These are phyloP conservation scores for Arbacia lixula DNA, from an alignment of 53 echinoderm and acorn worm genomes.

Conservation along the genomic window DNA sequence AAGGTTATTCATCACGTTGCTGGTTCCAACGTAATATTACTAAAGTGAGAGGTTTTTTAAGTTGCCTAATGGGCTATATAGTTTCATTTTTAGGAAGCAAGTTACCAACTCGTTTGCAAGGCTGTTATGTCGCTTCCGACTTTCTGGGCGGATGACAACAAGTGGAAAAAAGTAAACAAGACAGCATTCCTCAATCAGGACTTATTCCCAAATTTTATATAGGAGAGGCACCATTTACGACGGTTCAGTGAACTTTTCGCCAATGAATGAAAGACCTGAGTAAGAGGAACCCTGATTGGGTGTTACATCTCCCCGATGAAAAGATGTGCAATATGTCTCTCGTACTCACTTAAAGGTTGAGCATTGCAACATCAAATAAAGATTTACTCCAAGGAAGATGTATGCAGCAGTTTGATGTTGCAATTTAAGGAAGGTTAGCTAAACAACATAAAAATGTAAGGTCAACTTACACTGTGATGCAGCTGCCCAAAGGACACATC, in stretches of 20 bases:
- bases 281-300: conserved; percentile 23
- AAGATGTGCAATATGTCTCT: conserved; percentile 10
- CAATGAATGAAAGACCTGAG: conserved; percentile 1
- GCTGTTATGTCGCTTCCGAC: too few species aligned
- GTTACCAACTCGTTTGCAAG: too few species aligned
- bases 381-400: too few species aligned
- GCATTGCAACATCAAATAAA: neutral
- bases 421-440: neutral
- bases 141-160: too few species aligned
- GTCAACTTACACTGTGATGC: neutral
- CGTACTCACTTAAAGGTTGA: neutral
- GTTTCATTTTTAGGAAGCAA: too few species aligned
- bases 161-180: too few species aligned
- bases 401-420: neutral
- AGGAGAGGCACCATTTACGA: conserved; percentile 27
- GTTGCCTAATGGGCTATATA: too few species aligned
- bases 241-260: conserved; percentile 48
- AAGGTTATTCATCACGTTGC: too few species aligned
- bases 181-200: too few species aligned
- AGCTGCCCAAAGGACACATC: neutral
- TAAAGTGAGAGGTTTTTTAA: too few species aligned
- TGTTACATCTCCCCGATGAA: neutral
- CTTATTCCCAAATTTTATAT: neutral
- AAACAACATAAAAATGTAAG: neutral
- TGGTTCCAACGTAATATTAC: too few species aligned